Conservation (phyloP, 2,113 vertebrate species). For the Gallinago jamesoni region DNA sequence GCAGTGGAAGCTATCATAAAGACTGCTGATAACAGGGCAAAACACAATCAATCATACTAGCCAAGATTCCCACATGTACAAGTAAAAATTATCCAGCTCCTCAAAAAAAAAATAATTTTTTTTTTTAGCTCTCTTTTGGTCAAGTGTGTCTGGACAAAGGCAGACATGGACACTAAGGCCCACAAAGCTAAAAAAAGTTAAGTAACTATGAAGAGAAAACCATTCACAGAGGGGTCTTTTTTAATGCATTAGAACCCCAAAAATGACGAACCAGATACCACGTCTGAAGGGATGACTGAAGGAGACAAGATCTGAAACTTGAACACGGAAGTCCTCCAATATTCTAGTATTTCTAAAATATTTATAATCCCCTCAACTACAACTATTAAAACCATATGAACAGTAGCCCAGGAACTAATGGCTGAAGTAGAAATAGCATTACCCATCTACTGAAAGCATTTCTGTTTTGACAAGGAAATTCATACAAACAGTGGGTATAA, state of each 20-base stretch:
- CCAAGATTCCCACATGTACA: not conserved
- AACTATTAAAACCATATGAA: not conserved
- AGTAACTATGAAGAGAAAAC: not conserved
- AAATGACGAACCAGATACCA: not conserved
- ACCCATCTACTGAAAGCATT: not conserved
- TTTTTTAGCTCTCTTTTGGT: not conserved
- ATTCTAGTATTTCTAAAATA: not conserved
- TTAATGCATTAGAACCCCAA: not conserved
- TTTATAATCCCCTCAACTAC: not conserved
- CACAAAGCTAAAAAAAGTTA: not conserved
- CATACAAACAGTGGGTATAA: fast-evolving
- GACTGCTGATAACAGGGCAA: not conserved
- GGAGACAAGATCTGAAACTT: not conserved
- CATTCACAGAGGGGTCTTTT: not conserved
- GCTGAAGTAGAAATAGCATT: not conserved
- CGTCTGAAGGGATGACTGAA: not conserved
- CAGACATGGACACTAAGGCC: not conserved
- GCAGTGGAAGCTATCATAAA: not conserved
- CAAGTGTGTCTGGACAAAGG: not conserved
- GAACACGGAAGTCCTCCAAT: not conserved
- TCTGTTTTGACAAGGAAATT: not conserved
- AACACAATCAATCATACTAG: not conserved
- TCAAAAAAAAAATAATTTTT: not conserved
- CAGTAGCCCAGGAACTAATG: not conserved
- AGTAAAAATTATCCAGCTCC: not conserved